These are phyloP conservation scores for Plagiodera versicolora DNA, from an alignment of 2,888 invertebrate species.

Conservation along the genomic window DNA sequence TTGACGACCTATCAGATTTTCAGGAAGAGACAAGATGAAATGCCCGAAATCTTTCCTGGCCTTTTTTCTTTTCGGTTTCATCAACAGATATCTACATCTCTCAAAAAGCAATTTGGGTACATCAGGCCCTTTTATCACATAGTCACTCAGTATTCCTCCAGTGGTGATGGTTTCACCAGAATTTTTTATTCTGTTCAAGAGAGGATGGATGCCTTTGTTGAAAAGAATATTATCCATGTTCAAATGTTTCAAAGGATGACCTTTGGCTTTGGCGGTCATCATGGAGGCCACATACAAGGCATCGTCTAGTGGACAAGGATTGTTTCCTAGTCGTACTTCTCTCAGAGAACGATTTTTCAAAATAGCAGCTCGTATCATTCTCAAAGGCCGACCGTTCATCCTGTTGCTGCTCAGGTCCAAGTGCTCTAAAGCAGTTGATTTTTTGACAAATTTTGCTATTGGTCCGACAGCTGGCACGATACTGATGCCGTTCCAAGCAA, in stretches of 20 bases:
- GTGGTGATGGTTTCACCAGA: conserved; percentile 48
- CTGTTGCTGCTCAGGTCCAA: conserved; percentile 53
- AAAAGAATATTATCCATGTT: conserved; percentile 59
- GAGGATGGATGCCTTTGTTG: conserved; percentile 52
- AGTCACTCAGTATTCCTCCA: conserved; percentile 57
- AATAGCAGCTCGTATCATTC: conserved; percentile 53
- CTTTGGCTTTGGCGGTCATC: conserved; percentile 44
- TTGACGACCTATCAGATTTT: conserved; percentile 42
- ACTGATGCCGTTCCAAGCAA: conserved; percentile 58
- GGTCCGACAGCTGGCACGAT: conserved; percentile 43
- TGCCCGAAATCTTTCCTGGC: conserved; percentile 56
- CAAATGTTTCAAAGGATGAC: conserved; percentile 49
- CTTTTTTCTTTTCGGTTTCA: conserved; percentile 55
- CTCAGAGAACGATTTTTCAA: conserved; percentile 53
- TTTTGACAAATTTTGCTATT: conserved; percentile 41
- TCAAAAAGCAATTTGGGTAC: conserved; percentile 53
- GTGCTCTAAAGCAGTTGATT: conserved; percentile 40
- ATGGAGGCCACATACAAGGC: conserved; percentile 53
- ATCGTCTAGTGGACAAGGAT: conserved; percentile 56
- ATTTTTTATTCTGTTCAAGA: conserved; percentile 26
- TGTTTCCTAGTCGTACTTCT: conserved; percentile 56
- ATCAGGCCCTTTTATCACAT: conserved; percentile 55
- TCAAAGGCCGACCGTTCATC: conserved; percentile 42
- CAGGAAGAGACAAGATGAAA: conserved; percentile 51
- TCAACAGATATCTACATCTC: conserved; percentile 56